Percentiles rank a stretch among this genome's conserved stretches.
These are phyloP conservation scores for Paralvinella palmiformis DNA, from an alignment of 1,140 invertebrate species.

Conservation along the genomic window DNA sequence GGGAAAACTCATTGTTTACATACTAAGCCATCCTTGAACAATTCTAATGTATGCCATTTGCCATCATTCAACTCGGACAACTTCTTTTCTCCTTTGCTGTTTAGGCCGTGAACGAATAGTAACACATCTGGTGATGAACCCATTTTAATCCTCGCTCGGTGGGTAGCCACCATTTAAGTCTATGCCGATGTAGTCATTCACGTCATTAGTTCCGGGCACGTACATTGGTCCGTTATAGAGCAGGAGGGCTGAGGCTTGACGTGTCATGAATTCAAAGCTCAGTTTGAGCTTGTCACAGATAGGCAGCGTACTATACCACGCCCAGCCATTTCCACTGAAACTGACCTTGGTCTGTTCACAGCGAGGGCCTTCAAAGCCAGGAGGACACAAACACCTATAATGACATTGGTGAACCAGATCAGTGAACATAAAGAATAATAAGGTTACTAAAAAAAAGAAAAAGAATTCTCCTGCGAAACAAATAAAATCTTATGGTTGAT, in stretches of 20 bases:
- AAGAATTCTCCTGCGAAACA: no score
- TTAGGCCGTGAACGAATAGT: conserved; percentile 64
- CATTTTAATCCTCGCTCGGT: conserved; percentile 84
- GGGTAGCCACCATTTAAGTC: conserved; percentile 87
- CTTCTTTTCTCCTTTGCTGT: conserved; percentile 49
- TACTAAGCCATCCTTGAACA: conserved; percentile 88
- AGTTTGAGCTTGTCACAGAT: conserved; percentile 93
- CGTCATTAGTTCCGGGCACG: conserved; percentile 58
- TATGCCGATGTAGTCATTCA: conserved; percentile 83
- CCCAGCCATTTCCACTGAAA: conserved; percentile 58
- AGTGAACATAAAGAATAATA: no score
- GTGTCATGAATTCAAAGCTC: conserved; percentile 89
- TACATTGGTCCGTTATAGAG: conserved; percentile 94
- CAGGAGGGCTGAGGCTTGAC: conserved; percentile 72
- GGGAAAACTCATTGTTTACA: conserved; percentile 12
- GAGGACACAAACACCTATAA: conserved; percentile 76
- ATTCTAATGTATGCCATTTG: conserved; percentile 91
- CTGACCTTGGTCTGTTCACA: conserved; percentile 93
- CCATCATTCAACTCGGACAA: conserved; percentile 77
- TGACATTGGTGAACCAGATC: no score
- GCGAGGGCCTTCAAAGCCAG: conserved; percentile 84
- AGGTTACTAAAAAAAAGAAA: no score
- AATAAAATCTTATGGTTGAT: no score
- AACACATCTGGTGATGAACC: conserved; percentile 84
- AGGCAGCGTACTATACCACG: conserved; percentile 90